These are phyloP conservation scores for Dynastes grantii DNA, from an alignment of 2,888 invertebrate genomes.

Conservation along the genomic window DNA sequence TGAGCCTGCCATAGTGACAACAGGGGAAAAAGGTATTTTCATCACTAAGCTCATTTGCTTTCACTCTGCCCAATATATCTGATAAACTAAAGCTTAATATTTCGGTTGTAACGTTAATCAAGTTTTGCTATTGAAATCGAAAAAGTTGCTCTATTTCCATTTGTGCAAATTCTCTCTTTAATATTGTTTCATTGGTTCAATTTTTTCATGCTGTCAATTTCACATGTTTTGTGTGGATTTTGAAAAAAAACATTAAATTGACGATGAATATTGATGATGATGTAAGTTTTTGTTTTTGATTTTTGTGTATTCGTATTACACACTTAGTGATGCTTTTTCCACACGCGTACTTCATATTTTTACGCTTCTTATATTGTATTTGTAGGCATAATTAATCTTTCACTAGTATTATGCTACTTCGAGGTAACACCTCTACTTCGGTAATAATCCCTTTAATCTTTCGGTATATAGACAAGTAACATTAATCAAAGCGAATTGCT, in stretches of 20 bases:
- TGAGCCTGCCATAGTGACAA: conserved; percentile 90
- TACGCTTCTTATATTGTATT: conserved; percentile 40
- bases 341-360: conserved; percentile 41
- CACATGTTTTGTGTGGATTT: conserved; percentile 62
- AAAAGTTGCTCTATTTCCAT: conserved; percentile 9
- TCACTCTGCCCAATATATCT: no score
- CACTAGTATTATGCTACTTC: neutral
- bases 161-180: conserved; percentile 17
- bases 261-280: conserved; percentile 52
- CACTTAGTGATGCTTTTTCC: conserved; percentile 60
- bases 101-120: no score
- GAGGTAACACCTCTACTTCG: no score
- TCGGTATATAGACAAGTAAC: no score
- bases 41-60: no score
- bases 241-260: conserved; percentile 61
- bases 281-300: conserved; percentile 66
- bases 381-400: conserved; percentile 40
- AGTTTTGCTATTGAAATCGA: neutral
- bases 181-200: conserved; percentile 47
- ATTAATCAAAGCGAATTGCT: no score
- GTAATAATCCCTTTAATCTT: no score
- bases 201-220: conserved; percentile 65
- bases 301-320: conserved; percentile 63
- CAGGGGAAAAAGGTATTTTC: conserved; percentile 92
- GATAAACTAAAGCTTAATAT: no score